phyloP scores from a whole-genome alignment of 2,888 invertebrate species.

The Hydrotaea diabolus region DNA sequence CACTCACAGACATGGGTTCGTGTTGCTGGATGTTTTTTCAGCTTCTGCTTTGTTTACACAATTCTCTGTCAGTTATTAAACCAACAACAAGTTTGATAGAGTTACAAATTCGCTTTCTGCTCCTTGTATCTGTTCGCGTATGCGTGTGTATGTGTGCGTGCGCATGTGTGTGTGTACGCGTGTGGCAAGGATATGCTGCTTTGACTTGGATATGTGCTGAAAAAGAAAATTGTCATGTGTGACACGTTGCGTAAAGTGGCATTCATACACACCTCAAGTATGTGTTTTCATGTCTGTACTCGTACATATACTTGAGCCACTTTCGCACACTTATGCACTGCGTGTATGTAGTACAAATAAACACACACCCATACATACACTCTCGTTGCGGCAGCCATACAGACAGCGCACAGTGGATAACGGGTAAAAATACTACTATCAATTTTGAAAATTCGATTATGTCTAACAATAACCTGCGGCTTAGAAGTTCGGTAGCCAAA shows the following conservation, averaged over 20 bases:
- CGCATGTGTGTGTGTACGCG: neutral
- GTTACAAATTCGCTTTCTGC: slow-evolving; percentile 32
- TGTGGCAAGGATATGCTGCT: slow-evolving; percentile 34
- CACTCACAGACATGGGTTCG: neutral
- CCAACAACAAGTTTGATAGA: slow-evolving; percentile 43
- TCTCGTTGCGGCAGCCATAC: neutral
- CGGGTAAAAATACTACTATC: too few species aligned
- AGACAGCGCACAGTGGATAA: too few species aligned
- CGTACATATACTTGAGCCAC: slow-evolving; percentile 36
- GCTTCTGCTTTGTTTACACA: slow-evolving; percentile 26
- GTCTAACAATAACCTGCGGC: too few species aligned
- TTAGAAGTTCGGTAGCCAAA: too few species aligned
- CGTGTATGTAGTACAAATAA: slow-evolving; percentile 2
- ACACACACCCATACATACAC: neutral
- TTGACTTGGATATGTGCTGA: slow-evolving; percentile 56
- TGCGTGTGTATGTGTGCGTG: neutral
- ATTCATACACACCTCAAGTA: slow-evolving; percentile 29
- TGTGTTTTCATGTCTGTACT: slow-evolving; percentile 14
- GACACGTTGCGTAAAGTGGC: slow-evolving; percentile 57
- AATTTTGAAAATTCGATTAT: too few species aligned
- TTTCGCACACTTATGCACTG: slow-evolving; percentile 29
- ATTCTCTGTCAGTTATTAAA: slow-evolving; percentile 54
- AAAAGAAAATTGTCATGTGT: slow-evolving; percentile 63
- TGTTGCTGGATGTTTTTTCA: neutral
- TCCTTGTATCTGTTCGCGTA: neutral